Base-by-base conservation (phyloP, 2,888 invertebrate species). In the Caenorhabditis becei region DNA sequence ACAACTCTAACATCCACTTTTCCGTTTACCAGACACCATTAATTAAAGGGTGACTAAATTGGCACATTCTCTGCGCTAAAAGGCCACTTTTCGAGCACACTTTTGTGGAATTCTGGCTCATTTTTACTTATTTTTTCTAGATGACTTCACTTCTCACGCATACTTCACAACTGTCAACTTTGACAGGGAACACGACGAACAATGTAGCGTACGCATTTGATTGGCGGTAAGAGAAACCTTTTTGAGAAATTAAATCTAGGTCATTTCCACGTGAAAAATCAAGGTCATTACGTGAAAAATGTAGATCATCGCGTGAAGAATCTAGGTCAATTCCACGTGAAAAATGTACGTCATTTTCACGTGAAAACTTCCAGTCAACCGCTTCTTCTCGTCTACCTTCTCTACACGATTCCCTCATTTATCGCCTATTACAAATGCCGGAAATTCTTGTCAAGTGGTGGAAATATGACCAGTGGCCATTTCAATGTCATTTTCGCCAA, bases 391-490 rank as follows among this genome's bases (percentile, higher is more conserved):
- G n/a, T 78, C 14, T 53, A 78, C 26, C 51, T 78, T 0, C 16
- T 61, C 20, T 78, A 79, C 54, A 74, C 79, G 0, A 56, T 79
- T 26, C 69, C 69, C 1, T 79, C 79, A 4, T 67, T 79, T 47
- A 28, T 67, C 26, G 69, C 65, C 5, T 79, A 79, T 69, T 49
- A 58, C n/a, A 53, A 51, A 63, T 79, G 71, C 20, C 71, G 78
- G 1, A 20, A 44, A 47, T 66, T 66, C 16, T 10, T 78, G 11
- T 14, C 53, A 11, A 63, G 62, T 10, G 26, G 20, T 5, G 53
- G 61, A 1, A 24, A 65, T 14, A 1, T 41, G 8, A 77, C 37
- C 51, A 65, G 58, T 35, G 41, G 41, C 10, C 56, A 70, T 53
- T 78, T 78, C 26, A 54, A 51, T 54, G 54, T 63, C 3, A 78